Evolutionary conservation across 1,140 invertebrate species (phyloP).

Genomic region (Dinothrombium tinctorium): DNA sequence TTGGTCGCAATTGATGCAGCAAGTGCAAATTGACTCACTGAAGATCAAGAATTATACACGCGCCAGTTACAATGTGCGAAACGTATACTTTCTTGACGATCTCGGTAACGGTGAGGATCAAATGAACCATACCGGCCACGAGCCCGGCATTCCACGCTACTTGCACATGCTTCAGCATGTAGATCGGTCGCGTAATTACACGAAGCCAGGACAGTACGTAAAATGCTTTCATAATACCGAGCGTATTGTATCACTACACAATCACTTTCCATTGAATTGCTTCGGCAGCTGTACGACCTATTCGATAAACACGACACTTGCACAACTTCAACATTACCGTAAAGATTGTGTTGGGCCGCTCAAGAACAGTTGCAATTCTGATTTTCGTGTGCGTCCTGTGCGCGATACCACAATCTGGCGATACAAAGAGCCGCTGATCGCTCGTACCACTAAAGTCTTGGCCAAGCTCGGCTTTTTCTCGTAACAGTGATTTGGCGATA

Average conservation of each 20-base stretch:
- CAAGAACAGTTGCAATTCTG: constrained; percentile 50
- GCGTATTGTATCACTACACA: constrained; percentile 63
- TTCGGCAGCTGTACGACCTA: constrained; percentile 65
- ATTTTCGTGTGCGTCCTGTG: constrained; percentile 53
- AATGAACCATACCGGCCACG: constrained; percentile 15
- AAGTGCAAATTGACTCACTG: constrained; percentile 29
- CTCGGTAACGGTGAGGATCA: constrained; percentile 22
- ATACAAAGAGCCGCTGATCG: constrained; percentile 47
- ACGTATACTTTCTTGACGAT: constrained; percentile 83
- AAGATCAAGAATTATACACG: constrained; percentile 43
- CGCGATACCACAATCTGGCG: constrained; percentile 68
- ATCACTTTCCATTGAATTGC: constrained; percentile 74
- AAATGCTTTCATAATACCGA: constrained; percentile 85
- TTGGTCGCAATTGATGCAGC: constrained; percentile 55
- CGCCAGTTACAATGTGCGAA: constrained; percentile 67
- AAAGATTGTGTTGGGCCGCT: constrained; percentile 70
- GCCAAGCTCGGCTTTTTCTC: constrained; percentile 43
- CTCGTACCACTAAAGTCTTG: constrained; percentile 39
- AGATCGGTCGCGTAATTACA: constrained; percentile 66
- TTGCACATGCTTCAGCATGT: constrained; percentile 87
- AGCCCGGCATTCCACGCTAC: constrained; percentile 47
- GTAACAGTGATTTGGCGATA: too few species aligned
- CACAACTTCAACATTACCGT: constrained; percentile 75
- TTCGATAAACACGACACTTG: constrained; percentile 50
- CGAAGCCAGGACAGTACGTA: constrained; percentile 72